Evolutionary conservation across 2,797 vertebrate species (phyloP), one percentile per base, ranked within the genome.

Genomic region (Furcifer pardalis): DNA sequence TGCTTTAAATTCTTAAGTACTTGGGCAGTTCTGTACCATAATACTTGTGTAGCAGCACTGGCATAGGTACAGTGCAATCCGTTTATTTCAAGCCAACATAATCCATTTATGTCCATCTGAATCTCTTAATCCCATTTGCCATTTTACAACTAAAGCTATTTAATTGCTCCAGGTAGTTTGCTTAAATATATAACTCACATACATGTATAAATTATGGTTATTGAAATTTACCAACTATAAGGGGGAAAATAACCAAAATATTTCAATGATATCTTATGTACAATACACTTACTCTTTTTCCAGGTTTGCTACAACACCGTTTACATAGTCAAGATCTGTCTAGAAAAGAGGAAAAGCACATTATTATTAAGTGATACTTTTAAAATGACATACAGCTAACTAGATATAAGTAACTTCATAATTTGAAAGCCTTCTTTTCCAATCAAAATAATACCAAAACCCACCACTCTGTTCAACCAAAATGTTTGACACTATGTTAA

Each of bases 271-370:
- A 88, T 35, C 49, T 44, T 25, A 77, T 86, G 66, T 62, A 86
- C 27, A 84, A 85, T 72, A 84, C 95, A 98, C 97, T 96, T 96
- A 99, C 98, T 98, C 98, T 96, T 98, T 99, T 91, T 99, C 97
- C 89, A 99, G 95, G 91, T 94, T 97, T 86, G 96, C 96, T 88
- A 98, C 97, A 89, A 99, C 98, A 30, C 96, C 96, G 82, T 98
- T 96, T 82, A 99, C 98, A 46, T 99, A 98, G 83, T 98, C 97
- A 84, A 96, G 89, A 89, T 99, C 98, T 75, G 97, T 99, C 98
- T 99, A 93, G 56, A 82, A 87, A 86, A 89, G 77, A 93, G 87
- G 83, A n/a, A 27, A 37, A 35, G n/a, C 81, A 0, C 76, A 52
- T 56, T 60, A 83, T 52, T 88, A 72, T 78, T 52, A 62, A 85